Base-by-base conservation (phyloP, 2,888 invertebrate genomes). In the Eurois occulta region DNA sequence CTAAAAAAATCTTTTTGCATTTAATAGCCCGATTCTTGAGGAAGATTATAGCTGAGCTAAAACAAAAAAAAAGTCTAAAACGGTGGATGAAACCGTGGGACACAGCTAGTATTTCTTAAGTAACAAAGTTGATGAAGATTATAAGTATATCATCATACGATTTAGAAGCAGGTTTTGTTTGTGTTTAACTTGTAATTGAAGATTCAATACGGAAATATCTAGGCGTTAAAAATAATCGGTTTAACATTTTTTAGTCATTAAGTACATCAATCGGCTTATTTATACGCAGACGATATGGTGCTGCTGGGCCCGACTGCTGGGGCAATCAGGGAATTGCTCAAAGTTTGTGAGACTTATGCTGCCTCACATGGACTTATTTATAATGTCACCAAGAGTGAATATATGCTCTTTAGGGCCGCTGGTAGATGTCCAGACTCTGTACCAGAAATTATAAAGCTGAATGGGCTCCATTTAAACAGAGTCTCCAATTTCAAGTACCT, bases 131-230 rank as follows among this genome's bases (percentile, higher is more conserved):
- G n/a, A 6, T 24, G 8, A 21, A 24, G 35, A 41, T 16, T 21
- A 74, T n/a, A n/a, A n/a, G n/a, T n/a, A n/a, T n/a, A n/a, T 16
- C 35, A 4, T 16, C 41, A 1, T 24, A 65, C 18, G 4, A 3
- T 28, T 46, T 21, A 55, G 46, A 46, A 28, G 28, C 18, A 28
- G 6, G 13, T 46, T 58, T 77, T 75, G 28, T 46, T 66, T 66
- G 6, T 52, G 18, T 35, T 52, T 52, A 35, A 75, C 32, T 28
- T 38, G 28, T 65, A 24, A 55, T 65, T 76, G 52, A 76, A 76
- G 28, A 76, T 65, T 38, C 55, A 58, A 77, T 77, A 46, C 55
- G 64, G 28, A 77, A 77, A 60, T 60, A 60, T 66, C 11, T 60
- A 1, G 32, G 13, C 6, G 46, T n/a, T 6, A 46, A 60, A 77